Evolutionary conservation across 2,797 vertebrate genomes (phyloP), one percentile per base, ranked within the genome.

Genomic region (Lacerta agilis): DNA sequence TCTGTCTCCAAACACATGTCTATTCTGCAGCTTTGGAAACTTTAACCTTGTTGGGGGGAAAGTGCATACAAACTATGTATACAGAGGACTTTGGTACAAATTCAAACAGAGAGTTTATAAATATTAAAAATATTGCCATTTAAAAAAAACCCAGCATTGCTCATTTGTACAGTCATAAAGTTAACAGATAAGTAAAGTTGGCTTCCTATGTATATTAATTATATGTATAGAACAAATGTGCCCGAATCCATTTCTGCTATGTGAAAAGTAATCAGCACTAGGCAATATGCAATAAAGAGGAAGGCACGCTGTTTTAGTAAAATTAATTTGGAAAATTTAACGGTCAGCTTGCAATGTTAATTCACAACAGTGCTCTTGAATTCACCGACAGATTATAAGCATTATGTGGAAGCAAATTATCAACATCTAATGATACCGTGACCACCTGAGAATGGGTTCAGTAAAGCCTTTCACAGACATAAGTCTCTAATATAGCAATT

Each of bases 11-110:
- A 41, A 55, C 3, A 45, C 69, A 73, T 61, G 64, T 4, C 15
- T 92, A 38, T 17, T 80, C 38, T 36, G 25, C 18, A 90, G 27
- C 85, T 33, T 2, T 64, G 58, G 89, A 86, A 87, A 91, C 67
- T 8, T 36, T 71, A 41, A 61, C 17, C 55, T 33, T 79, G 36
- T 18, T 41, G 75, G 43, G 90, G 91, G 88, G 88, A 0, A 64
- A 0, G 58, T 38, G 13, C 43, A 10, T 13, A 27, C n/a, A 55
- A 71, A 55, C 82, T 78, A 85, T 18, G 72, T 0, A 0, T 72
- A 23, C 75, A 88, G 43, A 1, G 0, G 55, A 64, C 9, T 3
- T 7, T 67, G 73, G 10, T 18, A 69, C 3, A 23, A 45, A 87
- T 38, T 25, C 69, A 8, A 3, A 41, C 17, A 36, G 45, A 38